Percentiles rank a stretch among this genome's conserved stretches.
Evolutionary conservation across 2,797 vertebrate species (phyloP).

Genomic region (Poeciliopsis infans): DNA sequence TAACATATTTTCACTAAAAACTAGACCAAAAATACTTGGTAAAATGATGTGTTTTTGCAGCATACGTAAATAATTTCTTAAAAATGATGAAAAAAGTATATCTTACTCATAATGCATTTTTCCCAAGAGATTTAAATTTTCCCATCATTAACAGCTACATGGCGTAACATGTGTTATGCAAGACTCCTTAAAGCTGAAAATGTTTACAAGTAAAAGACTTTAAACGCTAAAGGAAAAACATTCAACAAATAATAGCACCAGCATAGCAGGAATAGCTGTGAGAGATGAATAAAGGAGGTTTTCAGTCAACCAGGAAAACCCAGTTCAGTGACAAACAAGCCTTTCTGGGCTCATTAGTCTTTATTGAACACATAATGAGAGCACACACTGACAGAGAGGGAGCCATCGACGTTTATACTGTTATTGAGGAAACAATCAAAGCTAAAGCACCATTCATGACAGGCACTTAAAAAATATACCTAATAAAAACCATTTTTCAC

Average conservation of each 20-base stretch:
- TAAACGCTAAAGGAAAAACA: not conserved
- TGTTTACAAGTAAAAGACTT: not conserved
- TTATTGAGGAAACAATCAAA: not conserved
- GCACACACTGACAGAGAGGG: not conserved
- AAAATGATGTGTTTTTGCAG: no score
- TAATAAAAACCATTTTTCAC: not conserved
- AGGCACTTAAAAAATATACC: not conserved
- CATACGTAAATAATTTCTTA: no score
- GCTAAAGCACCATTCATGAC: not conserved
- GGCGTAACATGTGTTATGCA: not conserved
- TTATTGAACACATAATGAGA: not conserved
- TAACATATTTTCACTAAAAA: no score
- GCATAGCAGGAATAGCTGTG: no score
- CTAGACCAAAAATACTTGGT: no score
- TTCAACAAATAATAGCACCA: not conserved
- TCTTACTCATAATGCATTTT: not conserved
- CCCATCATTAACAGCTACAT: not conserved
- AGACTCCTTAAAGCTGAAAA: not conserved
- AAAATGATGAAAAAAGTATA: no score
- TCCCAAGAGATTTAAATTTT: not conserved
- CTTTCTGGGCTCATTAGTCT: not conserved
- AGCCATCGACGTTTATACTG: not conserved
- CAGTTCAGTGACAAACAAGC: not conserved
- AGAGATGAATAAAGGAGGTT: not conserved
- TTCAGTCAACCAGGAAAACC: not conserved